phyloP scores from a whole-genome alignment of 2,797 vertebrate genomes.

The Phrynocephalus guinanensis region DNA sequence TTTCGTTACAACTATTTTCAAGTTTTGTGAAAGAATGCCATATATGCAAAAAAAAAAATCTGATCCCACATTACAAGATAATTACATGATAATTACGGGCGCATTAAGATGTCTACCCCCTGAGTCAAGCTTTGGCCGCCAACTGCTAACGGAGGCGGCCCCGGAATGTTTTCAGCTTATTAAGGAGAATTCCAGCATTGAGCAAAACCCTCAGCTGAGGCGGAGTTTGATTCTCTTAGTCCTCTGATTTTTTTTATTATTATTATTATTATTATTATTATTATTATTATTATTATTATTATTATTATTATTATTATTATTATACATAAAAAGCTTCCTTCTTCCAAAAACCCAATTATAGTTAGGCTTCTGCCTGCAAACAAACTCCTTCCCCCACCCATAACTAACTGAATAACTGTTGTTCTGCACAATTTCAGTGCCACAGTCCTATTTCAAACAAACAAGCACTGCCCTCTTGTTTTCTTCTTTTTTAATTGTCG shows the following conservation, averaged over 20 bases:
- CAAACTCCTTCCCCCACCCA: constrained; percentile 63
- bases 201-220: constrained; percentile 73
- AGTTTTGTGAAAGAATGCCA: constrained; percentile 63
- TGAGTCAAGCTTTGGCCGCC: constrained; percentile 74
- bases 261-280: constrained; percentile 42
- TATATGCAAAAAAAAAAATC: constrained; percentile 76
- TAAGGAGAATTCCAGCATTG: constrained; percentile 74
- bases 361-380: constrained; percentile 62
- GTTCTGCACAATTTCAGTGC: constrained; percentile 58
- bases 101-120: constrained; percentile 81
- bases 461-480: constrained; percentile 61
- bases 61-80: constrained; percentile 78
- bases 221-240: constrained; percentile 65
- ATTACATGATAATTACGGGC: constrained; percentile 81
- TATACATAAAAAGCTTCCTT: constrained; percentile 67
- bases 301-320: constrained; percentile 42
- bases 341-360: constrained; percentile 73
- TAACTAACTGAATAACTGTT: constrained; percentile 51
- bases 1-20: constrained; percentile 53
- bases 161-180: constrained; percentile 72
- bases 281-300: constrained; percentile 74
- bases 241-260: constrained; percentile 76
- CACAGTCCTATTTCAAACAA: constrained; percentile 58
- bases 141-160: constrained; percentile 78
- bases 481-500: constrained; percentile 42